Conservation (phyloP, 2,797 vertebrate species). For the Melopsittacus undulatus region DNA sequence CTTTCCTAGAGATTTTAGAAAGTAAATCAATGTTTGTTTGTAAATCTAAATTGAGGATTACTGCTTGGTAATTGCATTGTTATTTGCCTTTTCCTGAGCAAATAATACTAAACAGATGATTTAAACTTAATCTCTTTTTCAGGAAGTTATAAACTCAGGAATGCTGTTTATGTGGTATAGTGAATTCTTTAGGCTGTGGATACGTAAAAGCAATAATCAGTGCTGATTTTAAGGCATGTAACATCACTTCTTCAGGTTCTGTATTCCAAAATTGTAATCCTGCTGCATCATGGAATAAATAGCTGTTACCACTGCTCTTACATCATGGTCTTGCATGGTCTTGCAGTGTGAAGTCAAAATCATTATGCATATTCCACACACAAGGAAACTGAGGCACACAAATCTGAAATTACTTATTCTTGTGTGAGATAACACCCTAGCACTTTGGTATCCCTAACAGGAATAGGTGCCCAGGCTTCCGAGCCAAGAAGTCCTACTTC, state of each 20-base stretch:
- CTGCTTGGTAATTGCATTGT: constrained; percentile 41
- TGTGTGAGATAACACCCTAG: neutral
- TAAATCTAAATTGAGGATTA: constrained; percentile 38
- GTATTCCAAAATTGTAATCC: neutral
- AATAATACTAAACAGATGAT: neutral
- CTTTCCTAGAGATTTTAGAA: constrained; percentile 31
- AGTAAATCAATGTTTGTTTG: constrained; percentile 35
- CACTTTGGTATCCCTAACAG: rapidly evolving
- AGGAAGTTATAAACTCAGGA: neutral
- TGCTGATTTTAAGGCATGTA: neutral
- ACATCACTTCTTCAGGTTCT: neutral
- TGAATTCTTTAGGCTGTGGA: neutral
- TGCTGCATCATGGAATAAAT: neutral
- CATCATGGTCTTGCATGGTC: neutral
- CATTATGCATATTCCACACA: neutral
- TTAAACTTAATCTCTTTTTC: neutral
- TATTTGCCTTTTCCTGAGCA: constrained; percentile 38
- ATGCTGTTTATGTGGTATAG: neutral
- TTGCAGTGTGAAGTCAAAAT: neutral
- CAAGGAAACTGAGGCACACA: neutral
- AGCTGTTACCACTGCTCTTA: neutral
- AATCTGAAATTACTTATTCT: neutral
- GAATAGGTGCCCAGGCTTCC: neutral
- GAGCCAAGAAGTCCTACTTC: rapidly evolving
- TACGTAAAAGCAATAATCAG: neutral